These are phyloP conservation scores for Pherbina coryleti DNA, from an alignment of 2,888 invertebrate species.

Conservation along the genomic window DNA sequence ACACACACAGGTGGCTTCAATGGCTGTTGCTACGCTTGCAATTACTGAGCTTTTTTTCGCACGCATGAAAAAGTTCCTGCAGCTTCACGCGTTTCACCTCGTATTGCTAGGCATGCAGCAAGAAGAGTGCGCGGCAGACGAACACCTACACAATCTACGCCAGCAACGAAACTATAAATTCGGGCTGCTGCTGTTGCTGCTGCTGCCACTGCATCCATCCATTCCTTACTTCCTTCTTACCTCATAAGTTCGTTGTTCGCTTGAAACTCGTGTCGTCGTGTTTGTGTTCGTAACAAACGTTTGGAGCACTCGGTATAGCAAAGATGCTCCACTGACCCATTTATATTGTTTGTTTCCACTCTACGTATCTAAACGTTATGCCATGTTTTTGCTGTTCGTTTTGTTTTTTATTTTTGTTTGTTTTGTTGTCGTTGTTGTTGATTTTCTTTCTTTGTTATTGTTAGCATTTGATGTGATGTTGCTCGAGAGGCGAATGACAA, in stretches of 20 bases:
- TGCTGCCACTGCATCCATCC: too few relatives aligned
- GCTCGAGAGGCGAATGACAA: not conserved
- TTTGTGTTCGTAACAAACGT: not conserved
- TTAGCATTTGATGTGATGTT: slow-evolving; percentile 41
- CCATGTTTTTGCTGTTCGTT: slow-evolving; percentile 26
- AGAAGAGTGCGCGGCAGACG: too few relatives aligned
- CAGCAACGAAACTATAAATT: too few relatives aligned
- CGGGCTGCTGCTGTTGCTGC: not conserved
- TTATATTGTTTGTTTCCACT: slow-evolving; percentile 30
- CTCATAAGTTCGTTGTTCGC: not conserved
- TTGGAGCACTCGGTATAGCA: not conserved
- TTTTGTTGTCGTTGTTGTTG: slow-evolving; percentile 32
- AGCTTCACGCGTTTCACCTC: too few relatives aligned
- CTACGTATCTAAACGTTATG: not conserved
- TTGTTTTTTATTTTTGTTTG: slow-evolving; percentile 26
- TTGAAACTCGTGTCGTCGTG: not conserved
- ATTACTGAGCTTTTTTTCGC: too few relatives aligned
- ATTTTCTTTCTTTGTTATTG: not conserved
- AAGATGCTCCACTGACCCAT: slow-evolving; percentile 32
- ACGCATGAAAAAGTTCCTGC: too few relatives aligned
- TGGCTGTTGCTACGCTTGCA: too few relatives aligned
- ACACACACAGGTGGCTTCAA: not conserved
- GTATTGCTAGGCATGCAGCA: too few relatives aligned
- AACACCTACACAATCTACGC: too few relatives aligned
- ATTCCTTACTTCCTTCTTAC: not conserved